Conservation (phyloP, 2,888 invertebrate species). For the Trisateles emortualis region DNA sequence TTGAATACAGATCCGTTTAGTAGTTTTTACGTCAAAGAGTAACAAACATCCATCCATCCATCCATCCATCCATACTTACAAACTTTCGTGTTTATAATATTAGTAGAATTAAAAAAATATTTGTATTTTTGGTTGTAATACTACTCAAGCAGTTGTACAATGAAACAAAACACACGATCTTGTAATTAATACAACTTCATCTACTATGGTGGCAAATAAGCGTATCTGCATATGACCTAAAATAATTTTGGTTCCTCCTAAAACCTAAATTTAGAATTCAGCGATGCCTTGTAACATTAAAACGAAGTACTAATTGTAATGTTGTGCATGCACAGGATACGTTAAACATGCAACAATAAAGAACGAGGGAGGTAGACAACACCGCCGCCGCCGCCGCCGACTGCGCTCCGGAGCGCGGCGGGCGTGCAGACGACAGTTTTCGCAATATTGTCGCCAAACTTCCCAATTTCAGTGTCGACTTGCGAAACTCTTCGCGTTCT, state of each 20-base stretch:
- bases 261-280: neutral
- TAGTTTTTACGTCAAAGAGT: no score
- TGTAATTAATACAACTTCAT: no score
- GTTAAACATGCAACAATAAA: slow-evolving; percentile 42
- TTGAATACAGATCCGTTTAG: no score
- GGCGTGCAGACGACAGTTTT: slow-evolving; percentile 68
- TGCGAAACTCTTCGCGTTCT: slow-evolving; percentile 77
- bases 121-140: no score
- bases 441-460: slow-evolving; percentile 81
- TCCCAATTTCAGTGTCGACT: slow-evolving; percentile 83
- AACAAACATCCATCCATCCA: no score
- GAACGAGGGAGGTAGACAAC: slow-evolving; percentile 38
- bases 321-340: slow-evolving; percentile 28
- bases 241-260: neutral
- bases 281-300: neutral
- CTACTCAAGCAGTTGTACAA: no score
- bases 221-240: no score
- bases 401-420: slow-evolving; percentile 22
- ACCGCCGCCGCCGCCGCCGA: neutral
- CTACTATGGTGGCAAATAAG: no score
- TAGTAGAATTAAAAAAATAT: no score
- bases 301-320: slow-evolving; percentile 11
- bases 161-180: no score
- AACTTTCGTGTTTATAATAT: no score
- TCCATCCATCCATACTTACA: no score